These are phyloP conservation scores for Lathronympha strigana DNA, from an alignment of 2,888 invertebrate genomes.

Conservation along the genomic window DNA sequence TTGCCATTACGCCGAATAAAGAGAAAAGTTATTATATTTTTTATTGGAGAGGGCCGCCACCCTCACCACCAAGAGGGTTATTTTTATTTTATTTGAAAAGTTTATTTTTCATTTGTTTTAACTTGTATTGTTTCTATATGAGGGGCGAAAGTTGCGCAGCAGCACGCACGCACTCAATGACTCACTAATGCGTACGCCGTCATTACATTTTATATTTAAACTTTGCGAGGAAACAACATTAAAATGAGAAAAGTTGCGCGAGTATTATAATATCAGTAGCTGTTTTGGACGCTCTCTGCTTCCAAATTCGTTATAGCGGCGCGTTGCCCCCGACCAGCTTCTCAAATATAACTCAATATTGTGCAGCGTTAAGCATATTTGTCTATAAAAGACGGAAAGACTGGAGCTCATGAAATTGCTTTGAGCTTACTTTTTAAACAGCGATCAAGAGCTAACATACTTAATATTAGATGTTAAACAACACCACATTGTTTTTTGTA, in stretches of 20 bases:
- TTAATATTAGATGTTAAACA: not conserved
- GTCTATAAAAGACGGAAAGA: not conserved
- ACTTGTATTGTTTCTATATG: constrained; percentile 78
- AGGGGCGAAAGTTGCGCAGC: constrained; percentile 71
- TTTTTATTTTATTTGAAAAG: constrained; percentile 84
- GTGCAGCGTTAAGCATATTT: not conserved
- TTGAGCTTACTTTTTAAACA: constrained; percentile 4
- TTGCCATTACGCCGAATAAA: constrained; percentile 82
- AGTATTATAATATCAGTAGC: constrained; percentile 63
- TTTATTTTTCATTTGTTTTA: constrained; percentile 84
- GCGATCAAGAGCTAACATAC: not conserved
- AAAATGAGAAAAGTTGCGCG: constrained; percentile 80
- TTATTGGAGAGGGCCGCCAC: constrained; percentile 82
- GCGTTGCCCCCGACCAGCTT: constrained; percentile 10
- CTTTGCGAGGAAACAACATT: constrained; percentile 79
- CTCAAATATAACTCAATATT: constrained; percentile 19
- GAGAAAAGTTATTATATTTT: constrained; percentile 85
- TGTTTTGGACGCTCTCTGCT: constrained; percentile 27
- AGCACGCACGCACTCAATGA: constrained; percentile 79
- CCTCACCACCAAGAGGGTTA: constrained; percentile 82
- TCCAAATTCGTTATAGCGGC: constrained; percentile 26
- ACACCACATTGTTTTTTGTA: not conserved
- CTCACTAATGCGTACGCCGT: constrained; percentile 82
- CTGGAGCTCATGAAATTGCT: not conserved
- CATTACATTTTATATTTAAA: constrained; percentile 84